These are phyloP conservation scores for Trogon melanurus DNA, from an alignment of 2,113 vertebrate species.

Conservation along the genomic window DNA sequence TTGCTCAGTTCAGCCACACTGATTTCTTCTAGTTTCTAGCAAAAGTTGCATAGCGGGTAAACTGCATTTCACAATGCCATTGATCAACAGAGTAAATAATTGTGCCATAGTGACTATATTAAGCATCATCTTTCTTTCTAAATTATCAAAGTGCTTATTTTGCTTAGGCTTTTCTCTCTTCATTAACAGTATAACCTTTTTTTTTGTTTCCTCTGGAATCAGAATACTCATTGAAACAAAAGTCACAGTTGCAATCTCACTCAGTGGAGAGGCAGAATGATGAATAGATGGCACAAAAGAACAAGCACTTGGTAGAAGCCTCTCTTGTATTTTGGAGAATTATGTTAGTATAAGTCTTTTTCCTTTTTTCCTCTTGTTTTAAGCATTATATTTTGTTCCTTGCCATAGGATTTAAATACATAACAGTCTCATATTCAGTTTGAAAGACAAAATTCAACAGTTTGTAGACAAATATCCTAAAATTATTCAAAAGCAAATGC, in stretches of 20 bases:
- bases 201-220: background rate
- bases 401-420: constrained; percentile 41
- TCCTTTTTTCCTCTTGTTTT: background rate
- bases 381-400: background rate
- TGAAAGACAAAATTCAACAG: constrained; percentile 54
- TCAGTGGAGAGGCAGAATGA: background rate
- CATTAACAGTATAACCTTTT: background rate
- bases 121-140: background rate
- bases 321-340: constrained; percentile 27
- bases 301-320: background rate
- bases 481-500: constrained; percentile 49
- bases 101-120: background rate
- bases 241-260: background rate
- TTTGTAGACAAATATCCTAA: constrained; percentile 60
- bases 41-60: background rate
- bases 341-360: background rate
- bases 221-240: background rate
- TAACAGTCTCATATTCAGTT: background rate
- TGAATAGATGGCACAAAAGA: background rate
- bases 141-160: background rate
- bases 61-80: background rate
- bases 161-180: background rate
- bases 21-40: background rate
- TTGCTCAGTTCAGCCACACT: background rate
- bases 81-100: background rate